Evolutionary conservation across 2,113 vertebrate genomes (phyloP).

Genomic region (Clarias batrachus): DNA sequence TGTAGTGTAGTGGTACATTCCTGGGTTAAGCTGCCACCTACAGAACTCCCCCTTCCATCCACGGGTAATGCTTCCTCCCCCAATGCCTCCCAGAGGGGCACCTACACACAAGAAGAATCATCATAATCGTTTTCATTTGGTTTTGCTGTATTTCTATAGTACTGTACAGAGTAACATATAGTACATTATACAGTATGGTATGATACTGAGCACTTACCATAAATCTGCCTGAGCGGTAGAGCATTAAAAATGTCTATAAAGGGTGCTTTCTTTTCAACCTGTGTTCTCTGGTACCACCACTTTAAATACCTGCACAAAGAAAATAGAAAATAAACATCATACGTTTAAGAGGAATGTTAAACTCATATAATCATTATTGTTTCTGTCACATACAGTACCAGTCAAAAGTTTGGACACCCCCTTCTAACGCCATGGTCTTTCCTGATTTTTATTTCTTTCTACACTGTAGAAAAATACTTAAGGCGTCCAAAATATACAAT

Average conservation of each 20-base stretch:
- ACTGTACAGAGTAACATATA: too few relatives aligned
- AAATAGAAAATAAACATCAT: not conserved
- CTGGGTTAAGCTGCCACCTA: conserved; percentile 93
- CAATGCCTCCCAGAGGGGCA: conserved; percentile 90
- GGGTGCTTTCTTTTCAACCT: conserved; percentile 88
- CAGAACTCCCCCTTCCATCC: conserved; percentile 96
- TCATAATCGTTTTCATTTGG: conserved; percentile 12
- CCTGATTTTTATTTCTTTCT: too few relatives aligned
- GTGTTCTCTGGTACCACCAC: conserved; percentile 93
- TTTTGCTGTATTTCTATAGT: not conserved
- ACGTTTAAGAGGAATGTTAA: not conserved
- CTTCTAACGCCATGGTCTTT: too few relatives aligned
- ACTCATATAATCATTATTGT: not conserved
- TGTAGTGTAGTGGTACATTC: conserved; percentile 87
- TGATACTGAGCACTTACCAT: conserved; percentile 74
- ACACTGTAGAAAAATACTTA: too few relatives aligned
- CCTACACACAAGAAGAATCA: conserved; percentile 67
- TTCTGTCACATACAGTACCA: not conserved
- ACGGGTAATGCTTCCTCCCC: conserved; percentile 91
- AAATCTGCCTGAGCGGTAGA: conserved; percentile 87
- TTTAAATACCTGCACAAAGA: conserved; percentile 80
- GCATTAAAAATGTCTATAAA: conserved; percentile 89
- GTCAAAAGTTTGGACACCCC: too few relatives aligned
- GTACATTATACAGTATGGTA: not conserved
- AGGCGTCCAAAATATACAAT: too few relatives aligned